These are phyloP conservation scores for Pristionchus exspectatus DNA, from an alignment of 2,888 invertebrate species.

Conservation along the genomic window DNA sequence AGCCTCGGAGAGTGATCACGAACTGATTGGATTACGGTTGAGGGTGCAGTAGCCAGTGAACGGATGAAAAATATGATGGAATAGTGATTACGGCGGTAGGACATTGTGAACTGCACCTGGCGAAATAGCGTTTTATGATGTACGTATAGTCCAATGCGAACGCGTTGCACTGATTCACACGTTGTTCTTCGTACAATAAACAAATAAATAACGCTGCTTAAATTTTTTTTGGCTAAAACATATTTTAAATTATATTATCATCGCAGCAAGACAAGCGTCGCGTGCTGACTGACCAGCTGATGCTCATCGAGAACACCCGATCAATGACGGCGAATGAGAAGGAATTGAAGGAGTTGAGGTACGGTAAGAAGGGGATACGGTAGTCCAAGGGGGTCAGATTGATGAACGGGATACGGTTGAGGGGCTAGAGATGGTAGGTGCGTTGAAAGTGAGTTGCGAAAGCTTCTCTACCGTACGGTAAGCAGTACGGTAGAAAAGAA, in stretches of 20 bases:
- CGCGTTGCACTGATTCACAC: not conserved
- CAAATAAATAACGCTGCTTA: no score
- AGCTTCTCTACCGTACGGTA: no score
- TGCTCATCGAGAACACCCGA: slow-evolving; percentile 57
- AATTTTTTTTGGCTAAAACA: no score
- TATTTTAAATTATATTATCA: not conserved
- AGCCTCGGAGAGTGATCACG: not conserved
- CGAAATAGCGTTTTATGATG: not conserved
- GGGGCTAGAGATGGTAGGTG: not conserved
- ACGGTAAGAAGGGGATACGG: not conserved
- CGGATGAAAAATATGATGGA: no score
- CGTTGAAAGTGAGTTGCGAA: no score
- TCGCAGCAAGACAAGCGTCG: slow-evolving; percentile 58
- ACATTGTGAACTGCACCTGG: not conserved
- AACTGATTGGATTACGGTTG: not conserved
- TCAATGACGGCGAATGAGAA: not conserved
- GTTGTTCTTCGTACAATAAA: no score
- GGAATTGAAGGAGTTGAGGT: slow-evolving; percentile 33
- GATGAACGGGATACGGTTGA: not conserved
- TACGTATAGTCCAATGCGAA: not conserved
- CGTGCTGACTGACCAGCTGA: slow-evolving; percentile 65
- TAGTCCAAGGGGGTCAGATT: no score
- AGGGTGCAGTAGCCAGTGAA: no score
- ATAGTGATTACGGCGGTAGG: no score
- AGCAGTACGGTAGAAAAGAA: no score